These are phyloP conservation scores for Ypsolopha scabrella DNA, from an alignment of 2,888 invertebrate species.

Conservation along the genomic window DNA sequence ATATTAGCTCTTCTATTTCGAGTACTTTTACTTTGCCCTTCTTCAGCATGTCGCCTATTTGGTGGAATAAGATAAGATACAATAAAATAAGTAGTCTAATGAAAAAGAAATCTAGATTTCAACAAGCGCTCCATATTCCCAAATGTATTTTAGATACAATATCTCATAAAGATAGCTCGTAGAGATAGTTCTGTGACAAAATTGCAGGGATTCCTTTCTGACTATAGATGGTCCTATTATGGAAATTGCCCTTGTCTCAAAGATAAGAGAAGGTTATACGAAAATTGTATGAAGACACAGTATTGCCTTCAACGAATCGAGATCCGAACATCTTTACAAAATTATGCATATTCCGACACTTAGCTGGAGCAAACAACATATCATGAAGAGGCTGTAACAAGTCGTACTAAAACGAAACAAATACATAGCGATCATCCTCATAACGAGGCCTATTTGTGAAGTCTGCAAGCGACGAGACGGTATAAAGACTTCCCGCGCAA, in stretches of 20 bases:
- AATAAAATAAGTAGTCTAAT: too few species aligned
- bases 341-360: not conserved
- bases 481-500: slow-evolving; percentile 16
- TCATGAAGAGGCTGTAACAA: slow-evolving; percentile 6
- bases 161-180: slow-evolving; percentile 35
- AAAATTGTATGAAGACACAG: slow-evolving; percentile 29
- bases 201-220: slow-evolving; percentile 46
- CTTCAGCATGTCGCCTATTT: too few species aligned
- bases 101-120: too few species aligned
- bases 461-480: slow-evolving; percentile 15
- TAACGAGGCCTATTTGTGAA: slow-evolving; percentile 19
- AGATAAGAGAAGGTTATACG: slow-evolving; percentile 54
- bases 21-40: too few species aligned
- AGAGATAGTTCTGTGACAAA: slow-evolving; percentile 52
- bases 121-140: not conserved
- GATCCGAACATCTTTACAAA: not conserved
- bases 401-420: slow-evolving; percentile 16
- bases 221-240: slow-evolving; percentile 59
- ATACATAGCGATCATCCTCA: slow-evolving; percentile 20
- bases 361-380: not conserved
- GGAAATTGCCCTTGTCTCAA: slow-evolving; percentile 44
- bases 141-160: slow-evolving; percentile 12
- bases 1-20: too few species aligned
- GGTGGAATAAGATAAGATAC: too few species aligned
- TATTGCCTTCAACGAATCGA: not conserved